These are phyloP conservation scores for Daktulosphaira vitifoliae DNA, from an alignment of 1,140 invertebrate genomes.

Conservation along the genomic window DNA sequence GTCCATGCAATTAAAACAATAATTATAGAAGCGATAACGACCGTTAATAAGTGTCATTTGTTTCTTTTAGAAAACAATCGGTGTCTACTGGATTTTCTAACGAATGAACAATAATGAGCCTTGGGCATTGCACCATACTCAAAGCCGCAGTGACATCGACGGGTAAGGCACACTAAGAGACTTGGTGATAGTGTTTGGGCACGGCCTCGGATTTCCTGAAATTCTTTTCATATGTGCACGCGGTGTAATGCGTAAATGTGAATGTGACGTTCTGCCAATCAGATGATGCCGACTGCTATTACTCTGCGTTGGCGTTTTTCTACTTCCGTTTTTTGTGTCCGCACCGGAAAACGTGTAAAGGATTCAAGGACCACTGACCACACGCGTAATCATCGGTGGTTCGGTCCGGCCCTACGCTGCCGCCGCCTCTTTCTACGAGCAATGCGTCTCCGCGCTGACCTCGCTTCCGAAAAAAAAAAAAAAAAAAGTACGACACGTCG, in stretches of 20 bases:
- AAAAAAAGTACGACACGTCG: background rate
- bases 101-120: slow-evolving; percentile 4
- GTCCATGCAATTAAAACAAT: slow-evolving; percentile 15
- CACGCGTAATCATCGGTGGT: slow-evolving; percentile 29
- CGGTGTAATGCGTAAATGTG: background rate
- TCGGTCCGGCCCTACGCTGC: slow-evolving; percentile 3
- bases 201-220: slow-evolving; percentile 17
- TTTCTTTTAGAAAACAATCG: slow-evolving; percentile 19
- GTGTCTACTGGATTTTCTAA: background rate
- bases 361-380: slow-evolving; percentile 33
- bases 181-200: background rate
- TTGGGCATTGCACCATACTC: background rate
- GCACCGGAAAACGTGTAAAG: slow-evolving; percentile 29
- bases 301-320: slow-evolving; percentile 13
- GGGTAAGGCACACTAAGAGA: slow-evolving; percentile 20
- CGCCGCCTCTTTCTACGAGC: slow-evolving; percentile 9
- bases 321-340: slow-evolving; percentile 33
- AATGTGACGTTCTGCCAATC: slow-evolving; percentile 31
- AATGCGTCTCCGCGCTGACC: slow-evolving; percentile 19
- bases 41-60: slow-evolving; percentile 30
- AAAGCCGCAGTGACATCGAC: background rate
- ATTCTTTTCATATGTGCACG: slow-evolving; percentile 6
- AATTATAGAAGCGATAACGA: background rate
- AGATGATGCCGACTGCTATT: slow-evolving; percentile 1
- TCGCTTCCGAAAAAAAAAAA: background rate